A percentile compares a stretch with the other conserved stretches of the same genome.
Evolutionary conservation across 2,888 invertebrate species (phyloP).

Genomic region (Dryomyza anilis): DNA sequence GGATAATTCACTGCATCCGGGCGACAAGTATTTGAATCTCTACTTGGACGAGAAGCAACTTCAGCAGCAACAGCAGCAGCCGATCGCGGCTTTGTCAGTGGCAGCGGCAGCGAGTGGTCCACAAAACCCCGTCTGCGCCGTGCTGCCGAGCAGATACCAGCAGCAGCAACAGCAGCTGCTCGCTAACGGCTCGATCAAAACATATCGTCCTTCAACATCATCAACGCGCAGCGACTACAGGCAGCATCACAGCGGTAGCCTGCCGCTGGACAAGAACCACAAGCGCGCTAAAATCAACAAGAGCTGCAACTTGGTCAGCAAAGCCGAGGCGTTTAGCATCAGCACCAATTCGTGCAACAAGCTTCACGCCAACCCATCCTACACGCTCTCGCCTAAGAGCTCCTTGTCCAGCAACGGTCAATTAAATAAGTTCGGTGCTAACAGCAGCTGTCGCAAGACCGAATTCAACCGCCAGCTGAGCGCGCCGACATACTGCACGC

Average conservation of each 20-base stretch:
- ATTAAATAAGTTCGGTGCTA: constrained; percentile 57
- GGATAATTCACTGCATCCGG: constrained; percentile 59
- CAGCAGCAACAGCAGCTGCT: constrained; percentile 45
- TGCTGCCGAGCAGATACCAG: constrained; percentile 36
- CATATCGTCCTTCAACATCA: constrained; percentile 46
- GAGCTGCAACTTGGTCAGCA: constrained; percentile 55
- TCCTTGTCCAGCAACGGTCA: constrained; percentile 58
- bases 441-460: constrained; percentile 58
- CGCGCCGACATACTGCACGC: constrained; percentile 58
- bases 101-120: constrained; percentile 10
- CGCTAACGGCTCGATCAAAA: constrained; percentile 57
- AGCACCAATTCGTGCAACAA: constrained; percentile 53
- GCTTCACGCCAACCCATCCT: constrained; percentile 45
- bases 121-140: constrained; percentile 27
- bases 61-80: constrained; percentile 44
- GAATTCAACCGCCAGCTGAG: constrained; percentile 62
- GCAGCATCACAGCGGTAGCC: constrained; percentile 40
- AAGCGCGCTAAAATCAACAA: constrained; percentile 55
- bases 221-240: constrained; percentile 53
- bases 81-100: too few species aligned
- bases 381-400: constrained; percentile 52
- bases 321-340: constrained; percentile 51
- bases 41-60: constrained; percentile 55
- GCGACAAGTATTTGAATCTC: constrained; percentile 58
- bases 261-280: constrained; percentile 42